phyloP scores from a whole-genome alignment of 2,888 invertebrate genomes.

The Beris chalybata region DNA sequence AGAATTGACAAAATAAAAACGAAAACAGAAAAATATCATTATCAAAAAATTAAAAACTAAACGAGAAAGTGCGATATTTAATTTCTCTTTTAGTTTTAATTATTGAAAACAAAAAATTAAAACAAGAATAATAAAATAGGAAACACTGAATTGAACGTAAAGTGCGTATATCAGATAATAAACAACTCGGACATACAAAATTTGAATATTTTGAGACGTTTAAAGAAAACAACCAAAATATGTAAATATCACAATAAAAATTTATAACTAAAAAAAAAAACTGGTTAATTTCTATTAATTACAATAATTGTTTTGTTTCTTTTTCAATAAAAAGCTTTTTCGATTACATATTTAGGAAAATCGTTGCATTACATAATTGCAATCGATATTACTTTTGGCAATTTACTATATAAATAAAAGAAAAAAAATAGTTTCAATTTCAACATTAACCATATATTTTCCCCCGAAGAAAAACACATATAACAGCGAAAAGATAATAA shows the following conservation, averaged over 20 bases:
- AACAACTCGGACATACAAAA: no score
- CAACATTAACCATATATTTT: neutral
- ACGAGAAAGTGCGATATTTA: slow-evolving; percentile 6
- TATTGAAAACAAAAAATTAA: neutral
- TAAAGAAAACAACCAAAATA: no score
- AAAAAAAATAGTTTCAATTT: neutral
- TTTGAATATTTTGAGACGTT: no score
- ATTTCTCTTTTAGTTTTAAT: no score
- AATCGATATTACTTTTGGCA: neutral
- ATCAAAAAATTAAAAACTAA: slow-evolving; percentile 39
- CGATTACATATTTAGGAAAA: neutral
- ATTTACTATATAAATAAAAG: slow-evolving; percentile 1
- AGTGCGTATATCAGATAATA: no score
- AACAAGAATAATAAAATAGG: neutral
- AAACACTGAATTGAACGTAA: neutral
- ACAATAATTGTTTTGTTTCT: no score
- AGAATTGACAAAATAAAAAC: slow-evolving; percentile 43
- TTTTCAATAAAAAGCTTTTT: no score
- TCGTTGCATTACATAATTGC: slow-evolving; percentile 9
- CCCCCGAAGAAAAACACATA: slow-evolving; percentile 6
- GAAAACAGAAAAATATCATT: slow-evolving; percentile 33
- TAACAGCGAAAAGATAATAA: neutral
- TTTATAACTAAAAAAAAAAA: no score
- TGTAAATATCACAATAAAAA: no score
- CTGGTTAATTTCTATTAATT: no score